A percentile compares a stretch with the other conserved stretches of the same genome.
Conservation (phyloP, 2,797 vertebrate species). For the Paramormyrops hopkinsi region DNA sequence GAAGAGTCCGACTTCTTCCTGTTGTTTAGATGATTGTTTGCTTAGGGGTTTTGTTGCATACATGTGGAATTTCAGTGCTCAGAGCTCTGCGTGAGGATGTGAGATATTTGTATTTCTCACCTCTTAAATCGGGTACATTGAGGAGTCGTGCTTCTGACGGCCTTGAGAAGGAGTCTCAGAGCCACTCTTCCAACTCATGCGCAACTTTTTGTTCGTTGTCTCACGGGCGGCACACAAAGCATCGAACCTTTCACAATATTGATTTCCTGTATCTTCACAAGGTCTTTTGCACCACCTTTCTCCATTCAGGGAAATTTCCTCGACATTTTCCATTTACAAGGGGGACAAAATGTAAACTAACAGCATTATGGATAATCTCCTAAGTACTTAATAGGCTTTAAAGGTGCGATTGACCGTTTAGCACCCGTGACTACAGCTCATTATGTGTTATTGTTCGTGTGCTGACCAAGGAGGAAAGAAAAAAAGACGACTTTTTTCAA, state of each 20-base stretch:
- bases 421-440: background rate
- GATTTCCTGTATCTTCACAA: background rate
- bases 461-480: background rate
- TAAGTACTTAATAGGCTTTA: background rate
- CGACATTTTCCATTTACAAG: constrained; percentile 19
- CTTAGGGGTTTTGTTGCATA: background rate
- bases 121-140: background rate
- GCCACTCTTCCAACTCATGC: background rate
- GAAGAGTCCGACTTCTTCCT: background rate
- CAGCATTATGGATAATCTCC: constrained; percentile 12
- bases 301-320: constrained; percentile 17
- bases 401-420: constrained; percentile 7
- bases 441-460: background rate
- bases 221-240: background rate
- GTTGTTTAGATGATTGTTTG: background rate
- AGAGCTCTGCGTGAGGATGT: background rate
- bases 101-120: background rate
- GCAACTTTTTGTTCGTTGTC: background rate
- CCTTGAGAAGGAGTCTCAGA: background rate
- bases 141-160: background rate
- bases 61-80: background rate
- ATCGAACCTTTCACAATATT: background rate
- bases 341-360: constrained; percentile 13
- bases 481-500: background rate
- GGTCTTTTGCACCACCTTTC: background rate